Evolutionary conservation across 2,113 vertebrate genomes (phyloP).

Genomic region (Chaetops frenatus): DNA sequence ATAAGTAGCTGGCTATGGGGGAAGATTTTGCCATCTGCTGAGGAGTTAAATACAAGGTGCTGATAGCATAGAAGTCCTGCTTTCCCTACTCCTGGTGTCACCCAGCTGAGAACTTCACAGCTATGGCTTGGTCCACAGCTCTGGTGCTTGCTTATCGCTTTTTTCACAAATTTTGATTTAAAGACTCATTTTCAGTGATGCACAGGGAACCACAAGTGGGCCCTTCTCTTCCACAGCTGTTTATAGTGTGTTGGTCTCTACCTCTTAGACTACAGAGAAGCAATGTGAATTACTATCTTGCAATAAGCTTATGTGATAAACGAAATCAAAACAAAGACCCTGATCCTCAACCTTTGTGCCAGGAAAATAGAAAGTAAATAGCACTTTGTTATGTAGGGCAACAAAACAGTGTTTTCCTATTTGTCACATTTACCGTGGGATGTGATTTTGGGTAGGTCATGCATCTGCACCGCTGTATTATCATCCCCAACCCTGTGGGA

Average conservation of each 20-base stretch:
- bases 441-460: not conserved
- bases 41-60: not conserved
- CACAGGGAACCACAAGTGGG: not conserved
- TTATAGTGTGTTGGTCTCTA: not conserved
- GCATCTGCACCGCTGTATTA: fast-evolving
- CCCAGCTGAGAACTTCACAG: not conserved
- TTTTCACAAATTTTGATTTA: not conserved
- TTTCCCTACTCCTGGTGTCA: not conserved
- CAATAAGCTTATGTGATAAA: not conserved
- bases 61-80: not conserved
- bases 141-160: not conserved
- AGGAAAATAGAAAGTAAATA: not conserved
- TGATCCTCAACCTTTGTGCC: not conserved
- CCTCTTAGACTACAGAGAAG: not conserved
- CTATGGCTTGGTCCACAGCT: not conserved
- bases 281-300: not conserved
- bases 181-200: not conserved
- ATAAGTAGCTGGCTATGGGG: not conserved
- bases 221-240: not conserved
- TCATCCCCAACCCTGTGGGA: not conserved
- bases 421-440: not conserved
- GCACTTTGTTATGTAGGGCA: not conserved
- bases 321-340: not conserved
- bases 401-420: not conserved
- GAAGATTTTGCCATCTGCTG: not conserved